Evolutionary conservation across 2,113 vertebrate genomes (phyloP).

Genomic region (Pygoscelis adeliae): DNA sequence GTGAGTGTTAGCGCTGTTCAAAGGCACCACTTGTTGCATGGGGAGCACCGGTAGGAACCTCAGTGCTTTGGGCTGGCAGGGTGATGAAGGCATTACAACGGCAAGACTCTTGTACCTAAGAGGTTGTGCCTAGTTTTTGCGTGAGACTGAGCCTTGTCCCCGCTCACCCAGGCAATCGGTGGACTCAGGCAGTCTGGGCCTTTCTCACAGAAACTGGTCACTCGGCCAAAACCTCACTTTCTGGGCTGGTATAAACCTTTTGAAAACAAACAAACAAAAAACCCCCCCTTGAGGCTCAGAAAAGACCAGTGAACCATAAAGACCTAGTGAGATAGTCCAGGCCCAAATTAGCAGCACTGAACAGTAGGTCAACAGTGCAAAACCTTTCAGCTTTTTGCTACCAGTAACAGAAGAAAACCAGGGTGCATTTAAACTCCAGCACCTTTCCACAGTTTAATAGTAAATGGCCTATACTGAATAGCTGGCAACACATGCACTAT

Average conservation of each 20-base stretch:
- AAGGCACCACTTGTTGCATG: neutral
- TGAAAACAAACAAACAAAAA: neutral
- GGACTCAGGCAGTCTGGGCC: neutral
- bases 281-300: neutral
- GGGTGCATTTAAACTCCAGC: slow-evolving; percentile 54
- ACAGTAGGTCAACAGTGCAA: neutral
- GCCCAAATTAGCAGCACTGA: neutral
- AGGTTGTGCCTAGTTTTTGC: neutral
- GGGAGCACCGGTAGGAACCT: neutral
- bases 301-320: neutral
- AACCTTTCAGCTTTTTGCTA: slow-evolving; percentile 44
- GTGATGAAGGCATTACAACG: neutral
- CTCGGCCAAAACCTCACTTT: neutral
- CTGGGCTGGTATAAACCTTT: neutral
- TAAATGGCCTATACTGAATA: slow-evolving; percentile 65
- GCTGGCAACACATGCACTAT: slow-evolving; percentile 39
- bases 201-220: neutral
- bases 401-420: slow-evolving; percentile 34
- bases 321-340: neutral
- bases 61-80: neutral
- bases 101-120: neutral
- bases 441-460: slow-evolving; percentile 60
- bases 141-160: neutral
- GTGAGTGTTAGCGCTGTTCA: neutral
- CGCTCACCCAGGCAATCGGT: neutral